Base-by-base conservation (phyloP, 2,797 vertebrate genomes). In the Macrochelys suwanniensis region DNA sequence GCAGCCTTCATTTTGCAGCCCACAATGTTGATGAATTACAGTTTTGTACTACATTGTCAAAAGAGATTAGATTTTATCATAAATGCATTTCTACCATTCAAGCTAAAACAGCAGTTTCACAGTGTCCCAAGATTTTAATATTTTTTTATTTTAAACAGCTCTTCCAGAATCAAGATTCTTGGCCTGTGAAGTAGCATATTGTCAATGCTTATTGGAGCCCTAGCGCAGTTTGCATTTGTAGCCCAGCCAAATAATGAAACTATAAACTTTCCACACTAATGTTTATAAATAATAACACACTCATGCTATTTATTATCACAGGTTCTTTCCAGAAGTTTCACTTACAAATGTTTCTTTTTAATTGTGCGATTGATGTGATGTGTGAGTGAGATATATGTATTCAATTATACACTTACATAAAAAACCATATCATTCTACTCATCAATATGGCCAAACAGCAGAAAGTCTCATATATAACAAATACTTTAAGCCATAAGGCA, bases 101-200 rank as follows among this genome's bases (percentile, higher is more conserved):
- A 94, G 80, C 61, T 3, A 76, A 94, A 95, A 53, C 3, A 90
- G 25, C 57, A 90, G 9, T 74, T 79, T 97, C 59, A 88, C 1
- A 80, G 33, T 17, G 5, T 91, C 87, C 81, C 1, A 47, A 84
- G 65, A 47, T 91, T 37, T 23, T 85, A 37, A 45, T 56, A 28
- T 4, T 11, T 83, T 74, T 49, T 25, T 59, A 19, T 49, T 53
- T 82, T 51, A 84, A 28, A 78, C 65, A 90, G 16, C 3, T 1
- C 0, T 42, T 91, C 42, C 47, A 37, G 37, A 92, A 82, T 85
- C 42, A 0, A 0, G 82, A 31, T 33, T 53, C 82, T 92, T 28
- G n/a, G 45, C n/a, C 15, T 77, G 9, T 37, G 56, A 1, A 2
- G 61, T 61, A n/a, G 89, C 7, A 3, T 15, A 28, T 12, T 49